Conservation (phyloP, 2,888 invertebrate genomes). For the Orgyia antiqua region DNA sequence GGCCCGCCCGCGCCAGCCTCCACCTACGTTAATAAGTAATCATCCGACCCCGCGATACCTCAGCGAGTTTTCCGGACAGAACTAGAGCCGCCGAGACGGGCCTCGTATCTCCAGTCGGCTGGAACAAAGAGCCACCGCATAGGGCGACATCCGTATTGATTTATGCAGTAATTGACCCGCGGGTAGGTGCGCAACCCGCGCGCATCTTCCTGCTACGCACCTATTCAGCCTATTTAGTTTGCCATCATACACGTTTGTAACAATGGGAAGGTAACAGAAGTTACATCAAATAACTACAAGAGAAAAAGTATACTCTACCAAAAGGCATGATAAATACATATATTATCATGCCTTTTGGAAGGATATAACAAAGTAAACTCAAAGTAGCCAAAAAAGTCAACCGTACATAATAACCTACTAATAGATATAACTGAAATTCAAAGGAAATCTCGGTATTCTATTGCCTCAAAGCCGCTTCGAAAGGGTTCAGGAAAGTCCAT, state of each 20-base stretch:
- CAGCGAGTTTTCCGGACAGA: constrained; percentile 72
- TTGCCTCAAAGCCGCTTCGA: constrained; percentile 37
- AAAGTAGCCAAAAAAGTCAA: constrained; percentile 5
- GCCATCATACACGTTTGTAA: constrained; percentile 36
- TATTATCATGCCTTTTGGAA: no score
- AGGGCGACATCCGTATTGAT: constrained; percentile 67
- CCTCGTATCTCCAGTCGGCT: constrained; percentile 65
- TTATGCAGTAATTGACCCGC: constrained; percentile 71
- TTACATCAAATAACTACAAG: not conserved
- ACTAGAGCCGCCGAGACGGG: constrained; percentile 68
- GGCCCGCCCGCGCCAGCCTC: constrained; percentile 74
- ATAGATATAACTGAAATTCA: constrained; percentile 3
- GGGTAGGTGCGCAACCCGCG: constrained; percentile 60
- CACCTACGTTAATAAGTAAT: constrained; percentile 79
- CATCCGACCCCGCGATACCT: constrained; percentile 75
- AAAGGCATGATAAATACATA: constrained; percentile 22
- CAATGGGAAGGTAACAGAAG: constrained; percentile 18
- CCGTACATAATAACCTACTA: constrained; percentile 4
- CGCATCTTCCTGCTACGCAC: constrained; percentile 47
- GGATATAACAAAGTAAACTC: not conserved
- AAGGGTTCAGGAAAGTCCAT: constrained; percentile 43
- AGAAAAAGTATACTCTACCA: no score
- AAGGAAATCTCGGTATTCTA: constrained; percentile 40
- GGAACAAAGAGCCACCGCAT: constrained; percentile 70
- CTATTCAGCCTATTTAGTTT: constrained; percentile 49